Percentiles rank a stretch among this genome's conserved stretches.
These are phyloP conservation scores for Carettochelys insculpta DNA, from an alignment of 2,113 vertebrate species.

Conservation along the genomic window DNA sequence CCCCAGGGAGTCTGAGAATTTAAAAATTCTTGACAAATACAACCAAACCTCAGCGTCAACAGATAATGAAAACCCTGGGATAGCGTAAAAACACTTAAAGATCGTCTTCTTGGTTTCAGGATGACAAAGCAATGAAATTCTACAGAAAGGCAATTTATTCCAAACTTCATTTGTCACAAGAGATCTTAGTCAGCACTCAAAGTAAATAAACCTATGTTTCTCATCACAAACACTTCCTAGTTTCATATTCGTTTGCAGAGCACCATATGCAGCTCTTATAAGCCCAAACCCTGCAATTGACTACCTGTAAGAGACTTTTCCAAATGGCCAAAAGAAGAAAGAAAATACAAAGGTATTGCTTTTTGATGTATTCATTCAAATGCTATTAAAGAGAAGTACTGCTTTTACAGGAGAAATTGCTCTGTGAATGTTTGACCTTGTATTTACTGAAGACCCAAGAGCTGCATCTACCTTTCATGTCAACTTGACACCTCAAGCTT, in stretches of 20 bases:
- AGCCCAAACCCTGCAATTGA: background rate
- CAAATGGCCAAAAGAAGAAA: background rate
- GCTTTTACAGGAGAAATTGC: background rate
- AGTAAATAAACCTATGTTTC: background rate
- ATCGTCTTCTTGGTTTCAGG: background rate
- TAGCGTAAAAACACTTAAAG: background rate
- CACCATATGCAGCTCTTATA: rapidly evolving
- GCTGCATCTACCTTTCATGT: constrained; percentile 2
- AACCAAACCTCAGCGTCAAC: background rate
- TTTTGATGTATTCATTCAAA: background rate
- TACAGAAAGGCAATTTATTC: background rate
- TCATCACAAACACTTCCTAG: background rate
- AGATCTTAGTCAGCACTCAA: background rate
- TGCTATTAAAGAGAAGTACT: background rate
- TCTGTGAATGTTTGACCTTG: background rate
- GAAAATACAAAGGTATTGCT: background rate
- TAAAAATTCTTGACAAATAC: background rate
- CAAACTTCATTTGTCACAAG: background rate
- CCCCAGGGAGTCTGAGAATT: background rate
- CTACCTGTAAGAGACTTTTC: background rate
- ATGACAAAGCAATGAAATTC: background rate
- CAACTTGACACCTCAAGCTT: background rate
- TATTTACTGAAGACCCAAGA: background rate
- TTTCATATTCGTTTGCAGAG: background rate
- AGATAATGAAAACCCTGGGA: background rate